A percentile compares a stretch with the other conserved stretches of the same genome.
phyloP scores from a whole-genome alignment of 2,113 vertebrate species.

The Mobula birostris region DNA sequence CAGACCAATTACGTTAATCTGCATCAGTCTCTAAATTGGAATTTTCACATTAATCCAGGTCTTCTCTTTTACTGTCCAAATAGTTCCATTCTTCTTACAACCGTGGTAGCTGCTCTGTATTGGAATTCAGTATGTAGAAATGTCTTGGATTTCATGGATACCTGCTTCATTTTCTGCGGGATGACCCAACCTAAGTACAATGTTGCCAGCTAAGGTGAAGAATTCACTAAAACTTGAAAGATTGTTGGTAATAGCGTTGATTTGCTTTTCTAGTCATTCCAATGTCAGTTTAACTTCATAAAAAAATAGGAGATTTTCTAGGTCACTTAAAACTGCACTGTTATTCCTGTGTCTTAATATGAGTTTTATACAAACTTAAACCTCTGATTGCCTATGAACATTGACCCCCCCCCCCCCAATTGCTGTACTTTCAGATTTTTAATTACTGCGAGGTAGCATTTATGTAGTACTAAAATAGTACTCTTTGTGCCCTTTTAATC shows the following conservation, averaged over 20 bases:
- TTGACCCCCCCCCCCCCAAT: neutral
- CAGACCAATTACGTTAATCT: neutral
- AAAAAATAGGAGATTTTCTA: neutral
- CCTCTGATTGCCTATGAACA: neutral
- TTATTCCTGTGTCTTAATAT: neutral
- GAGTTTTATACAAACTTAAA: constrained; percentile 3
- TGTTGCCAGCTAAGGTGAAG: neutral
- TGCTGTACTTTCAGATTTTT: constrained; percentile 3
- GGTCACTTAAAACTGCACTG: neutral
- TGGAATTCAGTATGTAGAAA: neutral
- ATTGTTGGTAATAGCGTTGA: neutral
- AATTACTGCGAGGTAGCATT: constrained; percentile 8
- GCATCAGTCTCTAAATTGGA: neutral
- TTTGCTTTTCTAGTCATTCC: neutral
- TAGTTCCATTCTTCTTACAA: neutral
- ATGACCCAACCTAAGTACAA: neutral
- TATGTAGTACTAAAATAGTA: neutral
- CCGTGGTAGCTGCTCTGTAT: neutral
- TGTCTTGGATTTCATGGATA: neutral
- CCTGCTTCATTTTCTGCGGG: too few relatives aligned
- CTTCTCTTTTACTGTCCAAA: neutral
- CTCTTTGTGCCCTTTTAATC: neutral
- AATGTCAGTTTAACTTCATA: neutral
- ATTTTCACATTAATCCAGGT: neutral
- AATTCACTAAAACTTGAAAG: neutral